Conservation (phyloP, 2,888 invertebrate genomes). For the Drosophila meridionalis region DNA sequence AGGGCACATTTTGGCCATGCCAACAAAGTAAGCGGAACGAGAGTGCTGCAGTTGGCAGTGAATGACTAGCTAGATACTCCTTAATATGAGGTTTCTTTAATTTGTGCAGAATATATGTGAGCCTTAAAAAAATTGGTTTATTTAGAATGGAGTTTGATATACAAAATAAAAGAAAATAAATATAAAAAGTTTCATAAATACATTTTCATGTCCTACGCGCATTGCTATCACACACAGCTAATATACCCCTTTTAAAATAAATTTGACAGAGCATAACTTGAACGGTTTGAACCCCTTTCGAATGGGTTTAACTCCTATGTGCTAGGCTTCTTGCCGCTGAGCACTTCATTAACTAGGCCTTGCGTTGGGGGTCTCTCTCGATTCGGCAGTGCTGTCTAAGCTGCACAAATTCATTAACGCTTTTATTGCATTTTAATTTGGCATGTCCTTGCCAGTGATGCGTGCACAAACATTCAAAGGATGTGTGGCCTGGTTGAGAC, state of each 20-base stretch:
- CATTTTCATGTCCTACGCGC: too few relatives aligned
- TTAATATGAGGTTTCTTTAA: neutral
- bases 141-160: neutral
- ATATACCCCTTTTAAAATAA: neutral
- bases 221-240: neutral
- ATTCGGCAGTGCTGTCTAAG: slow-evolving; percentile 31
- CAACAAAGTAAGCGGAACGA: slow-evolving; percentile 52
- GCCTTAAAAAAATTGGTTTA: too few relatives aligned
- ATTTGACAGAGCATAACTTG: slow-evolving; percentile 5
- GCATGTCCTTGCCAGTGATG: slow-evolving; percentile 74
- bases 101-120: too few relatives aligned
- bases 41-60: neutral
- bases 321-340: slow-evolving; percentile 20
- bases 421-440: slow-evolving; percentile 79
- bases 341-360: slow-evolving; percentile 63
- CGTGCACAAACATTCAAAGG: slow-evolving; percentile 74
- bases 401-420: slow-evolving; percentile 73
- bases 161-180: neutral
- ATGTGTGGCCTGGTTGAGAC: slow-evolving; percentile 40
- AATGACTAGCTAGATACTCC: neutral
- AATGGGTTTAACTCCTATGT: slow-evolving; percentile 21
- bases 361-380: slow-evolving; percentile 22
- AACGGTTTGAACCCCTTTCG: slow-evolving; percentile 57
- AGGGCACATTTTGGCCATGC: slow-evolving; percentile 63
- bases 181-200: neutral